phyloP scores from a whole-genome alignment of 2,797 vertebrate genomes.

The Clangula hyemalis region DNA sequence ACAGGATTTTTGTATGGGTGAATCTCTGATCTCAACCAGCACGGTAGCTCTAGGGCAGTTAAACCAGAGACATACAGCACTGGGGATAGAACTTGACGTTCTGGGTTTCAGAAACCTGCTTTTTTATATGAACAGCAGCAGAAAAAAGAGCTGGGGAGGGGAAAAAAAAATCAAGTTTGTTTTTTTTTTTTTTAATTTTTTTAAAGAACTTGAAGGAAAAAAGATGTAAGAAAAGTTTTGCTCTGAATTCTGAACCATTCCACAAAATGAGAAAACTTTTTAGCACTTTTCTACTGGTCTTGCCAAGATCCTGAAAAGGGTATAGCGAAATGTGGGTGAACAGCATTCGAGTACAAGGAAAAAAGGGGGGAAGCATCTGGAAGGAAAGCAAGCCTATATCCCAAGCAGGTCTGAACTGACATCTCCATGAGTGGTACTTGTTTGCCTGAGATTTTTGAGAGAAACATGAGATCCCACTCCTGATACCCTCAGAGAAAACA shows the following conservation, averaged over 20 bases:
- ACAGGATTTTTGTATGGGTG: neutral
- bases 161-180: neutral
- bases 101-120: slow-evolving; percentile 32
- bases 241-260: neutral
- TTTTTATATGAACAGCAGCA: neutral
- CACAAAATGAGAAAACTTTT: slow-evolving; percentile 5
- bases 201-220: slow-evolving; percentile 4
- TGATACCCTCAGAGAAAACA: neutral
- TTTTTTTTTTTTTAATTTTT: neutral
- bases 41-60: slow-evolving; percentile 20
- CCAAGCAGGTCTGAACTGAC: neutral
- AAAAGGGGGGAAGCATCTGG: neutral
- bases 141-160: neutral
- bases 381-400: neutral
- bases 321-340: neutral
- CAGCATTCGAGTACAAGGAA: neutral
- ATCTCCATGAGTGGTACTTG: neutral
- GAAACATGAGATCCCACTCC: neutral
- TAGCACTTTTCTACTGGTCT: neutral
- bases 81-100: slow-evolving; percentile 28
- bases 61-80: neutral
- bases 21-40: slow-evolving; percentile 41
- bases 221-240: slow-evolving; percentile 4
- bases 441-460: neutral
- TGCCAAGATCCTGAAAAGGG: neutral